These are phyloP conservation scores for Agrochola lychnidis DNA, from an alignment of 2,888 invertebrate species.

Conservation along the genomic window DNA sequence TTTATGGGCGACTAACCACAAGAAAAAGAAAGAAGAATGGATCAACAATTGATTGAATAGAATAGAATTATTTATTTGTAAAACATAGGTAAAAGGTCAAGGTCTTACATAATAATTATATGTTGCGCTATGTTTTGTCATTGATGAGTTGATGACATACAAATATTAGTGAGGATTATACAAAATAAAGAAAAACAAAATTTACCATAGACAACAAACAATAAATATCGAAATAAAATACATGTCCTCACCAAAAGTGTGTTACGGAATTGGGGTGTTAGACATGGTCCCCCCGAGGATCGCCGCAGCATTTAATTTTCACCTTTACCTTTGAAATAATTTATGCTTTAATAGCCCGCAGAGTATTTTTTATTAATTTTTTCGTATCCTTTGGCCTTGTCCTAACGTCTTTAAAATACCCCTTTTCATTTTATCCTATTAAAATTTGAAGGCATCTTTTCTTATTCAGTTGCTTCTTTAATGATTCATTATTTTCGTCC, in stretches of 20 bases:
- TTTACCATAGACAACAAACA: too few relatives aligned
- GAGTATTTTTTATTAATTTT: not conserved
- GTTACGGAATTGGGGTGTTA: not conserved
- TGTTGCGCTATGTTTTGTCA: too few relatives aligned
- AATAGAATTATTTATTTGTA: too few relatives aligned
- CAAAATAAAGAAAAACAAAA: too few relatives aligned
- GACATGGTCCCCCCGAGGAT: not conserved
- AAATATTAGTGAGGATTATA: too few relatives aligned
- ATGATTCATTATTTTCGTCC: slow-evolving; percentile 17
- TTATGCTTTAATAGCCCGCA: slow-evolving; percentile 1
- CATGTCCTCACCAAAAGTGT: too few relatives aligned
- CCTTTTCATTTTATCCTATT: slow-evolving; percentile 4
- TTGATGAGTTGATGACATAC: too few relatives aligned
- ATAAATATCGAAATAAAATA: too few relatives aligned
- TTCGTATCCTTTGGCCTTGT: not conserved
- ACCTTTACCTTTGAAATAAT: slow-evolving; percentile 7
- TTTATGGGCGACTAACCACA: too few relatives aligned
- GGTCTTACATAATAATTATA: too few relatives aligned
- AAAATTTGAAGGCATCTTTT: slow-evolving; percentile 24
- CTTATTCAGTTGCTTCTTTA: slow-evolving; percentile 5
- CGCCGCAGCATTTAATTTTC: not conserved
- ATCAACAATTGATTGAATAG: too few relatives aligned
- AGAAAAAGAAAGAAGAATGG: not conserved
- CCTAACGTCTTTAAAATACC: not conserved
- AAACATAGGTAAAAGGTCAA: too few relatives aligned